phyloP scores from a whole-genome alignment of 2,113 vertebrate genomes.

The Sander lucioperca region DNA sequence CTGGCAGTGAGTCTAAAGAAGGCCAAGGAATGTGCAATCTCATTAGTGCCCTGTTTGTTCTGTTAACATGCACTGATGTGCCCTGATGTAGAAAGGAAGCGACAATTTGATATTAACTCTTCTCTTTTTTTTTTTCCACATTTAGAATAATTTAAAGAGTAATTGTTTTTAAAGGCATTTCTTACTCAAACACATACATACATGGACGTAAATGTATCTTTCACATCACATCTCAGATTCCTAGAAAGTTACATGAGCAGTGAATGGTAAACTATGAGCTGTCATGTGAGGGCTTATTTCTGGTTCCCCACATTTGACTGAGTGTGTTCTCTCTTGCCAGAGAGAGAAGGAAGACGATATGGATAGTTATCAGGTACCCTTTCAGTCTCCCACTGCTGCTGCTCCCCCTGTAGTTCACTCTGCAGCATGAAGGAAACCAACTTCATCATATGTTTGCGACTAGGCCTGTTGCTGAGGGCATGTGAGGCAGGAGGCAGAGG shows the following conservation, averaged over 20 bases:
- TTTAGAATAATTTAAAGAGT: background rate
- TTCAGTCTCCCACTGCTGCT: conserved; percentile 81
- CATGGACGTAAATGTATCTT: background rate
- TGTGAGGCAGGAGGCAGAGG: conserved; percentile 48
- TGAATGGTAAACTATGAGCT: conserved; percentile 28
- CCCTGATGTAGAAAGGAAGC: conserved; percentile 17
- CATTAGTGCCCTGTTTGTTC: conserved; percentile 27
- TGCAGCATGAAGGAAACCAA: conserved; percentile 90
- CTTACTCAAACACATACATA: background rate
- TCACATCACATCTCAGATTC: background rate
- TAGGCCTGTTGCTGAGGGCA: conserved; percentile 61
- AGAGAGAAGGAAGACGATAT: conserved; percentile 95
- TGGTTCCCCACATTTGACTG: conserved; percentile 82
- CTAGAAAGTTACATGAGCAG: conserved; percentile 5
- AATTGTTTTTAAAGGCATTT: background rate
- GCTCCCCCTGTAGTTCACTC: conserved; percentile 82
- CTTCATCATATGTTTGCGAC: conserved; percentile 74
- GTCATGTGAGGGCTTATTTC: conserved; percentile 26
- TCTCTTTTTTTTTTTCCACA: background rate
- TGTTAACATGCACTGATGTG: conserved; percentile 15
- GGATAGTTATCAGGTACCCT: conserved; percentile 99
- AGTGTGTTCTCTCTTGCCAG: conserved; percentile 95
- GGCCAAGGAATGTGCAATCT: conserved; percentile 33
- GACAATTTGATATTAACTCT: background rate
- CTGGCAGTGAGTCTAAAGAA: conserved; percentile 42